These are phyloP conservation scores for Irena cyanogastra DNA, from an alignment of 2,113 vertebrate genomes.

Conservation along the genomic window DNA sequence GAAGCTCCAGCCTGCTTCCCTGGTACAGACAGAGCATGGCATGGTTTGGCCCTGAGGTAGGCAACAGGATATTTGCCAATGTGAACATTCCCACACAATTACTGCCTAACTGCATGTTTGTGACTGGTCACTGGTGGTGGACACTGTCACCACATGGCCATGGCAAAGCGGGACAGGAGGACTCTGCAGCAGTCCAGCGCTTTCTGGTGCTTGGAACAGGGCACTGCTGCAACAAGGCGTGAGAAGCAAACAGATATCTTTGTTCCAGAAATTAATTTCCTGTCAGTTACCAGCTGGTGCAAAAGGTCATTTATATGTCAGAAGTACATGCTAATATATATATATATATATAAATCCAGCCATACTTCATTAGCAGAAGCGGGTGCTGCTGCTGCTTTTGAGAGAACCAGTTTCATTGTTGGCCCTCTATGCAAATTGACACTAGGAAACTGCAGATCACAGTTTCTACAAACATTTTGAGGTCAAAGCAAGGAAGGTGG, in stretches of 20 bases:
- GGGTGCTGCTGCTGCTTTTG: background rate
- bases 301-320: background rate
- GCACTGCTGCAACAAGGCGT: background rate
- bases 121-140: background rate
- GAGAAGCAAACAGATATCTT: background rate
- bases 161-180: background rate
- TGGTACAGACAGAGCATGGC: background rate
- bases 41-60: accelerated
- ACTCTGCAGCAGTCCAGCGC: accelerated
- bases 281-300: background rate
- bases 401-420: background rate
- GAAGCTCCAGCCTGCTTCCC: background rate
- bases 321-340: background rate
- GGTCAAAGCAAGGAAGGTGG: background rate
- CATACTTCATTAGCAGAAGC: background rate
- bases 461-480: background rate
- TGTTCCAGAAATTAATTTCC: background rate
- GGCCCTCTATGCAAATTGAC: background rate
- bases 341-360: background rate
- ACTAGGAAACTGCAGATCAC: background rate
- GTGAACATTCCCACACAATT: accelerated
- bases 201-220: background rate
- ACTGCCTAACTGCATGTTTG: background rate
- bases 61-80: accelerated
- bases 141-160: accelerated